A percentile compares a stretch with the other conserved stretches of the same genome.
phyloP scores from a whole-genome alignment of 2,888 invertebrate species.

The Euzetes globulus region DNA sequence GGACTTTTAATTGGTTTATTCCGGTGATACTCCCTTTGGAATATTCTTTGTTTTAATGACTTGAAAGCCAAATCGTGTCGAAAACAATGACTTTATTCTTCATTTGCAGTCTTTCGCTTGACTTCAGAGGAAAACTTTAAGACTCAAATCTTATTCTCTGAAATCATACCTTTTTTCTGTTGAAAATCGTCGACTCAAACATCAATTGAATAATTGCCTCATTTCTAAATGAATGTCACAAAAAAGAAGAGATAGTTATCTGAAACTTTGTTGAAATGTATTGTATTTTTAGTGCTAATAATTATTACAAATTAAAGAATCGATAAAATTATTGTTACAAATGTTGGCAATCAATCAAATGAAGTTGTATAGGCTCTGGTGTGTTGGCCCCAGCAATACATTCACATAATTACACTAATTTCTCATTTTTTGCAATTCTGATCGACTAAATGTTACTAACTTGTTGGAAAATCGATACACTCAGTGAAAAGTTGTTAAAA shows the following conservation, averaged over 20 bases:
- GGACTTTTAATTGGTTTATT: slow-evolving; percentile 31
- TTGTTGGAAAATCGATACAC: too few relatives aligned
- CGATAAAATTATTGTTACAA: not conserved
- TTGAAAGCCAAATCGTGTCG: slow-evolving; percentile 29
- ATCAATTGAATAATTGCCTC: too few relatives aligned
- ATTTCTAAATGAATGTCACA: too few relatives aligned
- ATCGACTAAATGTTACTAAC: too few relatives aligned
- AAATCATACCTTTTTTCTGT: not conserved
- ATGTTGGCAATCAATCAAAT: not conserved
- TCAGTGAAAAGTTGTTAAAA: too few relatives aligned
- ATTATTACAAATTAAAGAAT: not conserved
- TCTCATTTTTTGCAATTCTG: too few relatives aligned
- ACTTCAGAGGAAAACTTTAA: not conserved
- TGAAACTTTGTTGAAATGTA: too few relatives aligned
- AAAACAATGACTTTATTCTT: slow-evolving; percentile 26
- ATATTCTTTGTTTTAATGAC: slow-evolving; percentile 27
- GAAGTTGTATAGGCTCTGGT: not conserved
- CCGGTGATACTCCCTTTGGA: slow-evolving; percentile 24
- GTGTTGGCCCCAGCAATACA: too few relatives aligned
- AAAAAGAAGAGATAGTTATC: too few relatives aligned
- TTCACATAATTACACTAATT: too few relatives aligned
- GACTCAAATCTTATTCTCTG: not conserved
- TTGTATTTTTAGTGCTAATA: too few relatives aligned
- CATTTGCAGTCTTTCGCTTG: not conserved
- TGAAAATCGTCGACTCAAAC: not conserved